Evolutionary conservation across 2,113 vertebrate species (phyloP).

Genomic region (Craseonycteris thonglongyai): DNA sequence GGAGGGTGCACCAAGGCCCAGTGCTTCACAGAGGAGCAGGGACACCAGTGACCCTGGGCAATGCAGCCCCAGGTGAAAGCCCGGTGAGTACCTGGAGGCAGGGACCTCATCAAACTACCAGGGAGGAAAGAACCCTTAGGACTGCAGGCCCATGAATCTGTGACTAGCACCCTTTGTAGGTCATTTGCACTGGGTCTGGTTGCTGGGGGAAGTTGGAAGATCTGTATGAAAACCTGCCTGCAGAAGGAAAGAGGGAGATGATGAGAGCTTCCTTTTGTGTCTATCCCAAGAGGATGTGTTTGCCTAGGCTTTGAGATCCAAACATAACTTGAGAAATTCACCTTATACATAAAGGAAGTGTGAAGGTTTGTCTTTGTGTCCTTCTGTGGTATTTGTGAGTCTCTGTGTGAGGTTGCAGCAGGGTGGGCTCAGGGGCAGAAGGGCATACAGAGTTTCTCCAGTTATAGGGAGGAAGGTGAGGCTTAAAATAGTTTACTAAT

Average conservation of each 20-base stretch:
- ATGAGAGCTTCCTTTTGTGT: background rate
- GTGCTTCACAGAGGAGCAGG: background rate
- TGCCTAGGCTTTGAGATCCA: background rate
- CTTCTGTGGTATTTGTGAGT: background rate
- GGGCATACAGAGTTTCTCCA: background rate
- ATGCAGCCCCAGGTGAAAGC: background rate
- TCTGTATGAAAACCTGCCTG: background rate
- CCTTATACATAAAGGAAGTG: background rate
- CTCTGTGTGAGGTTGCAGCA: background rate
- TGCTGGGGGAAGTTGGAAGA: background rate
- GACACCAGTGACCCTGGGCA: background rate
- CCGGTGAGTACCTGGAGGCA: slow-evolving; percentile 42
- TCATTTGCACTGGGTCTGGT: background rate
- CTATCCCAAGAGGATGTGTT: background rate
- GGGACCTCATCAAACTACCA: background rate
- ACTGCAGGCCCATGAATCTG: background rate
- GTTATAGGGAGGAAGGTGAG: background rate
- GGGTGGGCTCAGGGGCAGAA: background rate
- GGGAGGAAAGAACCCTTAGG: background rate
- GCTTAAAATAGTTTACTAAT: background rate
- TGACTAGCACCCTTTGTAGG: background rate
- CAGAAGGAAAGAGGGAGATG: background rate
- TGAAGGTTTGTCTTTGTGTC: background rate
- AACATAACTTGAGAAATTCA: background rate
- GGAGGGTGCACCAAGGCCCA: background rate